Conservation (phyloP, 1,140 invertebrate species). For the Aphaenogaster rudis region DNA sequence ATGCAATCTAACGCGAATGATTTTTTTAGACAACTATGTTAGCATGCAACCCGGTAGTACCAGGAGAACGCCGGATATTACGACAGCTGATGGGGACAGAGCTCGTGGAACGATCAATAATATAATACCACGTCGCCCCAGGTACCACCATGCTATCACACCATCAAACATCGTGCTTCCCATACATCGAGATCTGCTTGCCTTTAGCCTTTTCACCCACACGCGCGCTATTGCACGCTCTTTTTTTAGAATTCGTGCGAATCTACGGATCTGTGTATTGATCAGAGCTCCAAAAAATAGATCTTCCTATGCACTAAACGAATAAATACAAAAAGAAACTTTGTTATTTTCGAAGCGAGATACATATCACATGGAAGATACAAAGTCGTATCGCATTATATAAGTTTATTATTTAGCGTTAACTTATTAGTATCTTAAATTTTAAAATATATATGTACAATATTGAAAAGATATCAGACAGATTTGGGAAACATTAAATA, state of each 20-base stretch:
- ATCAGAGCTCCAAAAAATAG: neutral
- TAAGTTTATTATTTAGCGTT: conserved; percentile 20
- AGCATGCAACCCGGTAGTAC: conserved; percentile 81
- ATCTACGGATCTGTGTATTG: conserved; percentile 17
- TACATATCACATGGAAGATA: neutral
- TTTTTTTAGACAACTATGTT: conserved; percentile 70
- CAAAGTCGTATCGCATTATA: neutral
- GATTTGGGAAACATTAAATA: neutral
- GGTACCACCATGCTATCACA: conserved; percentile 82
- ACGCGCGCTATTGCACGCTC: conserved; percentile 13
- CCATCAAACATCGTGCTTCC: conserved; percentile 77
- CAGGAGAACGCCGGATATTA: conserved; percentile 80
- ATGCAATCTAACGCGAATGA: conserved; percentile 52
- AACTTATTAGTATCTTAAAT: neutral
- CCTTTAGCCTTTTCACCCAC: conserved; percentile 64
- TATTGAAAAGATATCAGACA: neutral
- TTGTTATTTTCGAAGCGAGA: neutral
- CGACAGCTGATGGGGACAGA: conserved; percentile 82
- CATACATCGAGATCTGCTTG: conserved; percentile 64
- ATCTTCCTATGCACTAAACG: neutral
- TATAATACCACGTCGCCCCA: conserved; percentile 83
- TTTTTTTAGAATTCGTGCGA: conserved; percentile 42
- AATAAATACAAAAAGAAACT: neutral
- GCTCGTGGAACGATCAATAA: conserved; percentile 84
- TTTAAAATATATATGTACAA: neutral